Evolutionary conservation across 2,888 invertebrate species (phyloP).

Genomic region (Caenorhabditis auriculariae): DNA sequence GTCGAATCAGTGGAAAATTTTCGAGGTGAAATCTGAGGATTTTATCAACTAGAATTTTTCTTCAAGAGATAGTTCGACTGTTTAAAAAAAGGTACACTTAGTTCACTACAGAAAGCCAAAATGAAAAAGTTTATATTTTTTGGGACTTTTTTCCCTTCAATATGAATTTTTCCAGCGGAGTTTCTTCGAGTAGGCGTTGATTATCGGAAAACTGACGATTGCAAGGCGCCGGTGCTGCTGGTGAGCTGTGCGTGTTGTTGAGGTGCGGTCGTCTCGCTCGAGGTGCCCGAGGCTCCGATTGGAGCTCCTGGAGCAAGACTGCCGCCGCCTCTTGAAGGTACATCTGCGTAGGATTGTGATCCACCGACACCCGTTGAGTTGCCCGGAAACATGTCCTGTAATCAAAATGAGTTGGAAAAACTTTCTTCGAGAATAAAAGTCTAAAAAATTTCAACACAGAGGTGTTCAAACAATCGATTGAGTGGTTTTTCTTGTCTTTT

Average conservation of each 20-base stretch:
- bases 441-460: no score
- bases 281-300: slow-evolving; percentile 23
- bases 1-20: no score
- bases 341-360: slow-evolving; percentile 29
- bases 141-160: background rate
- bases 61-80: no score
- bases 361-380: slow-evolving; percentile 13
- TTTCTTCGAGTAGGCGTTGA: background rate
- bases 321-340: slow-evolving; percentile 25
- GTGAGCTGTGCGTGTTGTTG: background rate
- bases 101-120: slow-evolving; percentile 1
- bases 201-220: slow-evolving; percentile 1
- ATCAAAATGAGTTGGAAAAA: no score
- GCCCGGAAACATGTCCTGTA: slow-evolving; percentile 37
- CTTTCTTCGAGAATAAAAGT: no score
- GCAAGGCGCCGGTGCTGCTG: slow-evolving; percentile 1
- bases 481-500: no score
- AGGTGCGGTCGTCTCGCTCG: slow-evolving; percentile 3
- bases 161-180: no score
- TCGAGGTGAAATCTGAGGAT: no score
- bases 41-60: no score
- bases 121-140: background rate
- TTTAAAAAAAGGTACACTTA: slow-evolving; percentile 2
- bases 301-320: slow-evolving; percentile 51
- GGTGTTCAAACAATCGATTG: no score